Base-by-base conservation (phyloP, 2,888 invertebrate genomes). In the Dryomyza anilis region DNA sequence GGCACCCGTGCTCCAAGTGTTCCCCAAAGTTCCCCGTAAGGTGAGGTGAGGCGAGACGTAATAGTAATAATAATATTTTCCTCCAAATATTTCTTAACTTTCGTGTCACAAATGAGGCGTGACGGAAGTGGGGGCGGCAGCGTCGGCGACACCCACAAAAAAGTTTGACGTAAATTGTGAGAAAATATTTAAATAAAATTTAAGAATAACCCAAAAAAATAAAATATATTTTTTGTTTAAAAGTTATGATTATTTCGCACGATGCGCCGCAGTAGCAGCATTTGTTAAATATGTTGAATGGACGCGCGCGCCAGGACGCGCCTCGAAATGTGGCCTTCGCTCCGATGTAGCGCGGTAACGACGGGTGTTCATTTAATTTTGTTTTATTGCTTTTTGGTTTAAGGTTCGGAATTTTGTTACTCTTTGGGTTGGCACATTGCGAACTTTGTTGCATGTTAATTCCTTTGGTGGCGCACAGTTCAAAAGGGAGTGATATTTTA, bases 1-100 rank as follows among this genome's bases (percentile, higher is more conserved):
- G n/a, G n/a, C n/a, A n/a, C n/a, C n/a, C n/a, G n/a, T n/a, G n/a
- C n/a, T n/a, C 30, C n/a, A 33, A 30, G 12, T 19, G 25, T 14
- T 2, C 7, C 14, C 16, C 1, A 1, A 12, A 23, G 27, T 8
- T 8, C 21, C 19, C 33, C 23, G 61, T 7, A 4, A n/a, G 52
- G 3, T 16, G 39, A 33, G 12, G 8, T 7, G 5, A 50, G 29
- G 25, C 12, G 46, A 36, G 61, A 52, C 21, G 27, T 27, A n/a
- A n/a, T n/a, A n/a, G n/a, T n/a, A n/a, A n/a, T 25, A 27, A 43
- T 36, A 61, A 64, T 67, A 67, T 64, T 64, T 67, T 67, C 25
- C 12, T 64, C 57, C 52, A 64, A 67, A 65, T 65, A 64, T 55
- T 46, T 63, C 50, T 67, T 67, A 65, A 63, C 62, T 65, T n/a